Percentiles rank a stretch among this genome's conserved stretches.
phyloP scores from a whole-genome alignment of 2,797 vertebrate species.

The Harpagifer antarcticus region DNA sequence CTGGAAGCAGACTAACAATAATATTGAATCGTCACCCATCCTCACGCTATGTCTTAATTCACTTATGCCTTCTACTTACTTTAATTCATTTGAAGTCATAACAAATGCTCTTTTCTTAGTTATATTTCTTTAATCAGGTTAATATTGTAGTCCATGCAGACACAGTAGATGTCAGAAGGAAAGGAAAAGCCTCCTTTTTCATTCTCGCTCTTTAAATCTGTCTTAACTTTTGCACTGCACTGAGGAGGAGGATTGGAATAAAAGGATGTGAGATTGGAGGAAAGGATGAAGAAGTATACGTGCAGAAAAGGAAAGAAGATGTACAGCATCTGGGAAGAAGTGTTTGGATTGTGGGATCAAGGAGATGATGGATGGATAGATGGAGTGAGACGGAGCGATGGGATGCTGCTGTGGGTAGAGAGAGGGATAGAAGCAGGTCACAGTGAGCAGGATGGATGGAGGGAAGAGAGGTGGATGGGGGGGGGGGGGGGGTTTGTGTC shows the following conservation, averaged over 20 bases:
- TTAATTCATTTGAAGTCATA: background rate
- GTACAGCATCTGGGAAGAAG: background rate
- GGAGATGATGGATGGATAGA: constrained; percentile 20
- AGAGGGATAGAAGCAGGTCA: constrained; percentile 41
- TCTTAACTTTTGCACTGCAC: background rate
- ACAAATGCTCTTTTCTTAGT: background rate
- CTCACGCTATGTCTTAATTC: too few species aligned
- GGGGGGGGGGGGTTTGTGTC: constrained; percentile 12
- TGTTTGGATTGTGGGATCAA: background rate
- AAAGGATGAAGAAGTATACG: background rate
- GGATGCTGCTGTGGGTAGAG: constrained; percentile 15
- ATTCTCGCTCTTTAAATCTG: background rate
- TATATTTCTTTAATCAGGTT: background rate
- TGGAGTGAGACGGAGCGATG: background rate
- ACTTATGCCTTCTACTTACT: too few species aligned
- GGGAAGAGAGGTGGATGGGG: background rate
- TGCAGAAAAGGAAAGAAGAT: background rate
- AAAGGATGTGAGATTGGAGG: background rate
- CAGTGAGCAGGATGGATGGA: constrained; percentile 20
- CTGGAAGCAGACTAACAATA: too few species aligned
- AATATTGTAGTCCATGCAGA: background rate
- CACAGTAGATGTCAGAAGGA: background rate
- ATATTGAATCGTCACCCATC: too few species aligned
- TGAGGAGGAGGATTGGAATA: background rate
- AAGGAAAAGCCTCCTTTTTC: background rate